Evolutionary conservation across 1,140 invertebrate genomes (phyloP), one percentile per base, ranked within the genome.

Genomic region (Drosophila orosa): DNA sequence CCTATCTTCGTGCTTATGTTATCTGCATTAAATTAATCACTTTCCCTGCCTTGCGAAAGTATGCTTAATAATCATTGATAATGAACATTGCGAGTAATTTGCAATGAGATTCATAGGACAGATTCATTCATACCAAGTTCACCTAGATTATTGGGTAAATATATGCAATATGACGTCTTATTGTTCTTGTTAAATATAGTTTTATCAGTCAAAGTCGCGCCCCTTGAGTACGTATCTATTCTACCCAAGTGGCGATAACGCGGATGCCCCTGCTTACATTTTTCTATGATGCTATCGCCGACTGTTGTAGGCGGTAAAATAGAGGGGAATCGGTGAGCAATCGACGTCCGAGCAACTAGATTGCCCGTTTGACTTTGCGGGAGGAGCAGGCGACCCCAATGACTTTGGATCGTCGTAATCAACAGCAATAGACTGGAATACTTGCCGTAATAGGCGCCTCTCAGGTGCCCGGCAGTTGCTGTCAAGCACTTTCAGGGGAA

Each of bases 281-380:
- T 25, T 35, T 6, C n/a, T 47, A 61, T 61, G 33, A 19, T 25
- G 29, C n/a, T 29, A 24, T 27, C 8, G 17, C 15, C 13, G 13
- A 3, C 17, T 17, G 24, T 37, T 17, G 63, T 66, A 31, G 63
- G 29, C 60, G 25, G 37, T 39, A 42, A 13, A 31, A 25, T 3
- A 6, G 19, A 19, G 10, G 24, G 54, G 59, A 3, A 6, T 39
- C 10, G 59, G 25, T 6, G 55, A 17, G 39, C 25, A 58, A 29
- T 62, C 50, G 50, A 57, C 24, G 25, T 61, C 59, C 35, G 52
- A 57, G 48, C 59, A 5, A 39, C 24, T 59, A 52, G 58, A 63
- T 58, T 75, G 61, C 74, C 74, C 77, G 48, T 74, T 78, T 86
- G 82, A 85, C 82, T 75, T 85, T 85, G 74, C 31, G 44, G 37